Evolutionary conservation across 2,113 vertebrate genomes (phyloP), one percentile per base, ranked within the genome.

Genomic region (Puffinus mauretanicus): DNA sequence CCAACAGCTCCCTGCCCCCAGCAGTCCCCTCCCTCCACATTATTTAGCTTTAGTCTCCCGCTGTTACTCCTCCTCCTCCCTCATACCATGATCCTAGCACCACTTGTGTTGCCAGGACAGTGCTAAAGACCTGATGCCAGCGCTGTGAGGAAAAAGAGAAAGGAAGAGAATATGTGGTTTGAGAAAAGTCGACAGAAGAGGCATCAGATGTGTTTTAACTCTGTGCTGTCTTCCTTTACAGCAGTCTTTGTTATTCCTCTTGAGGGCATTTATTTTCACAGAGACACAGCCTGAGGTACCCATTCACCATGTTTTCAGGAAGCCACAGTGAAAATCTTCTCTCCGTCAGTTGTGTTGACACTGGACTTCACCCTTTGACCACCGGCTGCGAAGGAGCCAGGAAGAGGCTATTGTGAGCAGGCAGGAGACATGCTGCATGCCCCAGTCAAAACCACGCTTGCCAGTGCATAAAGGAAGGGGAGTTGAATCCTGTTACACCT

Each of bases 31-130:
- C 47, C 25, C 62, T 93, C 30, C 40, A 34, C 44, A 38, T 32
- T 58, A 76, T 49, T 91, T 65, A 91, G 78, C 44, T 93, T 95
- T 89, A 79, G 27, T 90, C 91, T 82, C 84, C 87, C 64, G 52
- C 22, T 91, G 81, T 82, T 82, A 73, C 69, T 64, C 5, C 12
- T 84, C 47, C 30, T 88, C 36, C 64, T 89, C 73, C 69, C 78
- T 91, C 62, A n/a, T 49, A 82, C 54, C 71, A 94, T 83, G 94
- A 95, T 94, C 81, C 62, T 73, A 93, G 58, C 54, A 93, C 62
- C 82, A 88, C 75, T 95, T 86, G 34, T 79, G 89, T 72, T 91
- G 55, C 66, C 78, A 91, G 79, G 78, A 85, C 58, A 77, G 82
- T 36, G 49, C 52, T 95, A 70, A 91, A 93, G 92, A 91, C 32